These are phyloP conservation scores for Halcyon leucocephala DNA, from an alignment of 2,797 vertebrate genomes.

Conservation along the genomic window DNA sequence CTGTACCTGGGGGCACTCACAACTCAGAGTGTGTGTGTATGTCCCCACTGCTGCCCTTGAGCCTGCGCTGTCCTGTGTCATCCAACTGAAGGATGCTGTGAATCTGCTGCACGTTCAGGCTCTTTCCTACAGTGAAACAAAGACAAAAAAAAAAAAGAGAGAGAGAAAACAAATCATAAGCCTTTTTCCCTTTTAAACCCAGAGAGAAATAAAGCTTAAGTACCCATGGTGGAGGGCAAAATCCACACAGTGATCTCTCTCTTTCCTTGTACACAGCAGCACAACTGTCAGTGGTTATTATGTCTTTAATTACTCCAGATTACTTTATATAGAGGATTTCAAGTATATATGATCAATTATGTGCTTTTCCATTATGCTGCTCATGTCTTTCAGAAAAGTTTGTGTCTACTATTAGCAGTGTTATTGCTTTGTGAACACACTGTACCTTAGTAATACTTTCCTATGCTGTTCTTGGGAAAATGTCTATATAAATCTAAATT, in stretches of 20 bases:
- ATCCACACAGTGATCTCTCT: background rate
- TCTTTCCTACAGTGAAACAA: background rate
- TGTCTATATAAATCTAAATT: background rate
- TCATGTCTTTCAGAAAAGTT: background rate
- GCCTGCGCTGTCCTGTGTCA: fast-evolving
- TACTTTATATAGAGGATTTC: background rate
- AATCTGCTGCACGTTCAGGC: background rate
- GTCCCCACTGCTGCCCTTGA: fast-evolving
- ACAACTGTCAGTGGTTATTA: background rate
- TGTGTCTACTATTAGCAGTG: background rate
- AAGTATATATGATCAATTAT: background rate
- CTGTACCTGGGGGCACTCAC: fast-evolving
- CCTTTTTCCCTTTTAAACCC: background rate
- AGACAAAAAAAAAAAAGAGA: too few relatives aligned
- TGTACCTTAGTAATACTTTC: background rate
- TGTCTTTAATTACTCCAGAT: background rate
- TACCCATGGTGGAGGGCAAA: background rate
- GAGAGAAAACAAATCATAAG: background rate
- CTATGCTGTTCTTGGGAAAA: background rate
- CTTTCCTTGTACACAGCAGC: background rate
- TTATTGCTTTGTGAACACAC: background rate
- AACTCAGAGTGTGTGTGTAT: fast-evolving
- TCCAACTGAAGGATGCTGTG: background rate
- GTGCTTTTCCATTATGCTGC: background rate
- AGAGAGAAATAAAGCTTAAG: background rate